Conservation (phyloP, 2,113 vertebrate species). For the Gymnorhina tibicen region DNA sequence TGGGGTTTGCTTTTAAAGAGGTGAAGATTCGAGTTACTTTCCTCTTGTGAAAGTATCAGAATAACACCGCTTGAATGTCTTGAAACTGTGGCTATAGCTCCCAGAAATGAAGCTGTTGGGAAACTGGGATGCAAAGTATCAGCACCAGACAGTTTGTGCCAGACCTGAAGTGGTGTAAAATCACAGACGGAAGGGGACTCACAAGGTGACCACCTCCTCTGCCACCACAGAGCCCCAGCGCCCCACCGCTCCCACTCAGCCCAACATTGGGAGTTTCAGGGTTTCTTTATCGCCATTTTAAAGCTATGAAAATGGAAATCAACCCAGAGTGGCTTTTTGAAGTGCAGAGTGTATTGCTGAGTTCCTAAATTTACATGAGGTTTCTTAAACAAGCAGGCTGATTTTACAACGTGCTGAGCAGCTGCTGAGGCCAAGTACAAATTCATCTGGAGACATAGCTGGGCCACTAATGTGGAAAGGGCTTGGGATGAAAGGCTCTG, state of each 20-base stretch:
- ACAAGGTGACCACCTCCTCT: not conserved
- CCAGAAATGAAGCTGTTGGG: not conserved
- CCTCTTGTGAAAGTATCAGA: not conserved
- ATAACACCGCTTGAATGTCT: not conserved
- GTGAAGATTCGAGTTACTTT: not conserved
- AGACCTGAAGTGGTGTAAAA: not conserved
- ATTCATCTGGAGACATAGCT: not conserved
- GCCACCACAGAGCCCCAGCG: not conserved
- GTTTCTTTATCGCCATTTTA: not conserved
- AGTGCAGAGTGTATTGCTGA: not conserved
- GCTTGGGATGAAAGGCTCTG: not conserved
- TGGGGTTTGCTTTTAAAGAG: not conserved
- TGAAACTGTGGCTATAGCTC: not conserved
- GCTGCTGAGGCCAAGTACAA: not conserved
- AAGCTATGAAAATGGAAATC: not conserved
- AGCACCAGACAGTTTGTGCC: not conserved
- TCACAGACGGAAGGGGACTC: not conserved
- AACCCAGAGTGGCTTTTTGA: not conserved
- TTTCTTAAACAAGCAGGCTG: not conserved
- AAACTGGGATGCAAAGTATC: not conserved
- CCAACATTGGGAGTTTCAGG: not conserved
- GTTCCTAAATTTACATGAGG: not conserved
- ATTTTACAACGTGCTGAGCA: not conserved
- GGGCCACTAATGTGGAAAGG: not conserved
- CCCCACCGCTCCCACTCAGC: not conserved